phyloP scores from a whole-genome alignment of 2,888 invertebrate species.

The Acleris emargana region DNA sequence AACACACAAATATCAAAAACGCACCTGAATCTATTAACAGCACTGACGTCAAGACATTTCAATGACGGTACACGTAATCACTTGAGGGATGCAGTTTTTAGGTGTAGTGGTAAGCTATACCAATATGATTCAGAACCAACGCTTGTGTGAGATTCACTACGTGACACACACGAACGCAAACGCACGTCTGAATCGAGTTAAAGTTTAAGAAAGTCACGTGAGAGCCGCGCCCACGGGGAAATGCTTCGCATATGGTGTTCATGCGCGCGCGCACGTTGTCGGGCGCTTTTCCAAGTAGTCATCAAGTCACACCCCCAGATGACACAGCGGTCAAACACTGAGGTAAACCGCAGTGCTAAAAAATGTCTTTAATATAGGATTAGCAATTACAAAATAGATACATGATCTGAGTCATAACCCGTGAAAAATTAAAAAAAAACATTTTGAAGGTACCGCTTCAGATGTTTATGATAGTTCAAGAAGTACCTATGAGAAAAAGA shows the following conservation, averaged over 20 bases:
- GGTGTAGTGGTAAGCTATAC: too few relatives aligned
- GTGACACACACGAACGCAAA: too few relatives aligned
- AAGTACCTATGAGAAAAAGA: not conserved
- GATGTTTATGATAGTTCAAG: not conserved
- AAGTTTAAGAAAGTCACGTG: slow-evolving; percentile 22
- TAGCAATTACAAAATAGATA: too few relatives aligned
- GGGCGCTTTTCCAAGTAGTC: slow-evolving; percentile 6
- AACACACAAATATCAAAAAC: slow-evolving; percentile 1
- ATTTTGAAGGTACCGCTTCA: too few relatives aligned
- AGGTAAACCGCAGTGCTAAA: slow-evolving; percentile 17
- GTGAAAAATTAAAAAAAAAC: too few relatives aligned
- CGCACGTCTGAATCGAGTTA: not conserved
- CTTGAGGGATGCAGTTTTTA: too few relatives aligned
- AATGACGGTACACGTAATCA: slow-evolving; percentile 5
- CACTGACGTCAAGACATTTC: slow-evolving; percentile 23
- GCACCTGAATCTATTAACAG: slow-evolving; percentile 5
- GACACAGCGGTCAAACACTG: slow-evolving; percentile 12
- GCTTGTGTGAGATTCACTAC: too few relatives aligned
- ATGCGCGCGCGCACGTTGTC: slow-evolving; percentile 20
- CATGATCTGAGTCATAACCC: too few relatives aligned
- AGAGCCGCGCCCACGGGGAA: slow-evolving; percentile 28
- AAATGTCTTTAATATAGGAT: too few relatives aligned
- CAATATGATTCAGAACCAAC: too few relatives aligned
- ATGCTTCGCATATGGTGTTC: slow-evolving; percentile 19
- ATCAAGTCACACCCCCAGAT: slow-evolving; percentile 11